phyloP scores from a whole-genome alignment of 1,140 invertebrate genomes.

The Drosophila elegans region DNA sequence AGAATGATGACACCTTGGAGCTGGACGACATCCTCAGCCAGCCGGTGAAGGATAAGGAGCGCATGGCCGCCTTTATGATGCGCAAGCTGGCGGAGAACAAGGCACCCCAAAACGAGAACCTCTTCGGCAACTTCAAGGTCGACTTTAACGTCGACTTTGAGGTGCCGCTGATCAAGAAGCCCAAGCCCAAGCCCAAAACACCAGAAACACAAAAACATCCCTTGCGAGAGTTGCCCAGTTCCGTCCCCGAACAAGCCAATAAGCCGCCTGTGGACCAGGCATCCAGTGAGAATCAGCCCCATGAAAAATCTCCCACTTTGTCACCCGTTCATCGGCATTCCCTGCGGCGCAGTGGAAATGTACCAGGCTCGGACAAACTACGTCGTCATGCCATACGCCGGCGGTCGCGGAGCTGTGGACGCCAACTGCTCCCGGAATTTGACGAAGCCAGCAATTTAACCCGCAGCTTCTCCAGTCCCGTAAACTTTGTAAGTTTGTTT shows the following conservation, averaged over 20 bases:
- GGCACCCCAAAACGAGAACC: neutral
- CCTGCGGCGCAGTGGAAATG: constrained; percentile 27
- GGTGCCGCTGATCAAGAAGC: neutral
- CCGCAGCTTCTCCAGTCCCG: constrained; percentile 20
- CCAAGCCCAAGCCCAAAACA: neutral
- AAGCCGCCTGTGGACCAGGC: neutral
- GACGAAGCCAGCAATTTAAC: constrained; percentile 11
- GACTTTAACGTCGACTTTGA: constrained; percentile 4
- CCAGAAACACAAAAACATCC: neutral
- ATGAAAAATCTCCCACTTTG: neutral
- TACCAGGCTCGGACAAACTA: constrained; percentile 55
- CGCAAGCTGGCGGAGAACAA: constrained; percentile 7
- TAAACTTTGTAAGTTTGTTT: constrained; percentile 42
- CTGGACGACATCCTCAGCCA: constrained; percentile 8
- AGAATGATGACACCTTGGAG: constrained; percentile 1
- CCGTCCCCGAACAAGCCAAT: neutral
- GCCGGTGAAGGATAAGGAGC: constrained; percentile 7
- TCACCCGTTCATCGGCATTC: constrained; percentile 6
- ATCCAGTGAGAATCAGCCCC: constrained; percentile 8
- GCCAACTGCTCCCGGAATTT: constrained; percentile 59
- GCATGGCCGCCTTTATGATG: constrained; percentile 2
- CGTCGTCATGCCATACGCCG: constrained; percentile 61
- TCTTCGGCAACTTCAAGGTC: constrained; percentile 4
- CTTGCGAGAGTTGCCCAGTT: neutral
- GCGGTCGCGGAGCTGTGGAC: constrained; percentile 56